These are phyloP conservation scores for Plagiodera versicolora DNA, from an alignment of 2,888 invertebrate species.

Conservation along the genomic window DNA sequence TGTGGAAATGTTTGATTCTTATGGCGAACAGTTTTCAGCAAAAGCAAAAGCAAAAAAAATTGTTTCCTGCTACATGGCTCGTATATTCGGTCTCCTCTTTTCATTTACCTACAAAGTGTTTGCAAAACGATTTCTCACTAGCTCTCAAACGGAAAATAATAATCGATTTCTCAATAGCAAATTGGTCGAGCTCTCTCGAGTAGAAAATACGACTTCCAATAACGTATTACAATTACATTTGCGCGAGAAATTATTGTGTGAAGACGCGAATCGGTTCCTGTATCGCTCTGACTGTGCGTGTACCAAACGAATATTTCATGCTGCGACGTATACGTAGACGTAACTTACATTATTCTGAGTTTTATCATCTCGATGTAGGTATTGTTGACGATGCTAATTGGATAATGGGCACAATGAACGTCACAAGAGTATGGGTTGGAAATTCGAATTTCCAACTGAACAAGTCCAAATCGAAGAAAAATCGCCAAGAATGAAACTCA, in stretches of 20 bases:
- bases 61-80: too few relatives aligned
- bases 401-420: not conserved
- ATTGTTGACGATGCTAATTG: not conserved
- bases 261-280: constrained; percentile 28
- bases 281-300: constrained; percentile 26
- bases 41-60: too few relatives aligned
- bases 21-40: too few relatives aligned
- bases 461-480: too few relatives aligned
- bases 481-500: too few relatives aligned
- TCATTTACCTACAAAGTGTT: not conserved
- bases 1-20: too few relatives aligned
- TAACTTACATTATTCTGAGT: not conserved
- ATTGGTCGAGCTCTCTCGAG: constrained; percentile 15
- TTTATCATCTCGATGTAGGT: not conserved
- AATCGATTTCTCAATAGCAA: constrained; percentile 26
- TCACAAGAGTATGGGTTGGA: too few relatives aligned
- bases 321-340: not conserved
- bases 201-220: constrained; percentile 30
- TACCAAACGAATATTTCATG: constrained; percentile 25
- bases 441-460: too few relatives aligned
- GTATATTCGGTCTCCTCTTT: not conserved
- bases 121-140: constrained; percentile 28
- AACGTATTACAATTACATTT: constrained; percentile 35
- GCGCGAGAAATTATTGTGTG: constrained; percentile 33
- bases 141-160: constrained; percentile 26